Evolutionary conservation across 2,113 vertebrate genomes (phyloP), one percentile per base, ranked within the genome.

Genomic region (Mirza zaza): DNA sequence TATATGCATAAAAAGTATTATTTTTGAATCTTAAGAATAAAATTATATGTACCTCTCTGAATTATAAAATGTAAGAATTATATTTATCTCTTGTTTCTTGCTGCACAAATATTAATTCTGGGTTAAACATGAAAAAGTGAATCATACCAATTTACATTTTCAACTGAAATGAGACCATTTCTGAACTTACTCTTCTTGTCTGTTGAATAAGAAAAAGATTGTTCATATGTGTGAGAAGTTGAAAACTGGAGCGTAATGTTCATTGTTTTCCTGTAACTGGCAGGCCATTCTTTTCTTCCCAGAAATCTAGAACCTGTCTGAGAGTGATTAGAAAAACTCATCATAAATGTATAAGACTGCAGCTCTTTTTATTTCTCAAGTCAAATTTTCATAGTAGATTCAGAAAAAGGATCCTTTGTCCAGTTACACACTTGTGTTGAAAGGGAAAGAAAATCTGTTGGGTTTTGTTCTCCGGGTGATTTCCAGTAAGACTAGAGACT

Each of bases 261-360:
- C 50, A 75, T 36, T 75, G 45, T 67, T 94, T 91, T 83, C n/a
- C 39, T 91, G 2, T 34, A 9, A 85, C 17, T 90, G 83, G 70
- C 48, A 92, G 76, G 21, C 42, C 87, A 94, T 80, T 88, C 81
- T 97, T 93, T 84, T 94, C 76, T 82, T 89, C 39, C 4, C 39
- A 93, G 94, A 97, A 91, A 90, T 88, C 50, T 18, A 91, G 50
- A 91, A 76, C 87, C 79, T 84, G 5, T 71, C 45, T 79, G 83
- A 63, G 70, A 25, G 61, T 82, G 73, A 90, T 92, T 52, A 83
- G 39, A 85, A 70, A 87, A 92, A 85, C 42, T 94, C 70, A 87
- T 61, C 57, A 83, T 83, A 71, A 90, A 73, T 84, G 14, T 90
- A 4, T 83, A 83, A 76, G 32, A 75, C 80, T 68, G 1, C 50